These are phyloP conservation scores for Sarcophaga subvicina DNA, from an alignment of 2,888 invertebrate genomes.

Conservation along the genomic window DNA sequence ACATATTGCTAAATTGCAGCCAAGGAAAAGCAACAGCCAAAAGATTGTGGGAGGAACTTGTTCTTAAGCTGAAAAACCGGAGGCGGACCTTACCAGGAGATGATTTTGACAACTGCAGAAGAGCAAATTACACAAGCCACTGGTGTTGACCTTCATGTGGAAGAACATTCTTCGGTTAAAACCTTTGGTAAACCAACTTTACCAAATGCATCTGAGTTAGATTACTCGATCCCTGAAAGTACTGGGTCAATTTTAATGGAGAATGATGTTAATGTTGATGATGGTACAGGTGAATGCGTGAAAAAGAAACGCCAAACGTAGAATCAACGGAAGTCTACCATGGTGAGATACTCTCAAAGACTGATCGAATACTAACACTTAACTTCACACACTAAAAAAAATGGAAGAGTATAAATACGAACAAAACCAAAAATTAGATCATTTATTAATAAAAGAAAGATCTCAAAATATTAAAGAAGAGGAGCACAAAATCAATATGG, in stretches of 20 bases:
- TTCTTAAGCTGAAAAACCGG: slow-evolving; percentile 6
- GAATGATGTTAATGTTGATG: neutral
- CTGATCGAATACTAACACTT: no score
- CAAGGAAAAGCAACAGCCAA: no score
- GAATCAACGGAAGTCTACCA: no score
- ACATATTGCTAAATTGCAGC: no score
- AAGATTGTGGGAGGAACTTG: neutral
- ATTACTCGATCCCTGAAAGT: slow-evolving; percentile 4
- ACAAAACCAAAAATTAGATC: no score
- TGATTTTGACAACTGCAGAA: slow-evolving; percentile 30
- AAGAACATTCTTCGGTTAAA: neutral
- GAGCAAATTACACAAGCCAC: slow-evolving; percentile 31
- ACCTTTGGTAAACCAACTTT: slow-evolving; percentile 6
- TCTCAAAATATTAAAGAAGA: no score
- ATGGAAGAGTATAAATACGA: no score
- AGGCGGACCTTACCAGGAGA: slow-evolving; percentile 12
- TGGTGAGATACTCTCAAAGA: no score
- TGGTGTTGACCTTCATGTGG: slow-evolving; percentile 26
- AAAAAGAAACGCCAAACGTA: neutral
- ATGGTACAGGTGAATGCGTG: neutral
- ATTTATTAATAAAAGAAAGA: no score
- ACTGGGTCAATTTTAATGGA: slow-evolving; percentile 6
- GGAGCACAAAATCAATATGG: no score
- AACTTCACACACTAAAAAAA: no score
- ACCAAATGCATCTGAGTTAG: slow-evolving; percentile 2